Percentiles rank a stretch among this genome's conserved stretches.
phyloP scores from a whole-genome alignment of 2,888 invertebrate species.

The Galerucella calmariensis region DNA sequence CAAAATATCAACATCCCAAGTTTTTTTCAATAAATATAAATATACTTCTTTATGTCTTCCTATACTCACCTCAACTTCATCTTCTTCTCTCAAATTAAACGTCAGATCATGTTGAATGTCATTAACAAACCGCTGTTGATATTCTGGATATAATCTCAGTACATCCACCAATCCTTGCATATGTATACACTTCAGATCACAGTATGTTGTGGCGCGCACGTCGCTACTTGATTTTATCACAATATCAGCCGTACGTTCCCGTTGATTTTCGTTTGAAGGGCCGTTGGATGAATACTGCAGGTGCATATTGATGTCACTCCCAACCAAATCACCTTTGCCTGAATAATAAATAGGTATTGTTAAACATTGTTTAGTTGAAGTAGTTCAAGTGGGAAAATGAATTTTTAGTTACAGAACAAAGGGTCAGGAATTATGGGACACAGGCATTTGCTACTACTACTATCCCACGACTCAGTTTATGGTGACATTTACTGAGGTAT shows the following conservation, averaged over 20 bases:
- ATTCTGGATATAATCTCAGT: conserved; percentile 87
- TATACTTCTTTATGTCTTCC: not conserved
- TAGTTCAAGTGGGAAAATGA: too few relatives aligned
- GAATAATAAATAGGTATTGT: conserved; percentile 21
- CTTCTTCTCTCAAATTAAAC: conserved; percentile 92
- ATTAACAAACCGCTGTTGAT: conserved; percentile 92
- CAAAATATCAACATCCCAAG: too few relatives aligned
- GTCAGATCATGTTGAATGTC: conserved; percentile 96
- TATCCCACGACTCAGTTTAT: too few relatives aligned
- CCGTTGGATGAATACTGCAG: conserved; percentile 72
- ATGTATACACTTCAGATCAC: conserved; percentile 94
- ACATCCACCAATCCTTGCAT: conserved; percentile 92
- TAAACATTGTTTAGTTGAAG: not conserved
- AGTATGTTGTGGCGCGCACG: conserved; percentile 93
- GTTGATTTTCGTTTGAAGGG: conserved; percentile 52
- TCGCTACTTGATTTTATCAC: conserved; percentile 94
- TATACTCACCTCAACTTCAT: conserved; percentile 81
- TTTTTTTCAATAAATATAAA: too few relatives aligned
- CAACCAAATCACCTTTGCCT: conserved; percentile 97
- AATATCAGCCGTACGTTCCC: conserved; percentile 70
- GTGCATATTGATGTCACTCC: conserved; percentile 89
- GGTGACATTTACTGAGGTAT: too few relatives aligned
- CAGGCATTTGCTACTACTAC: too few relatives aligned
- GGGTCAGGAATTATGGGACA: too few relatives aligned
- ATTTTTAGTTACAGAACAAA: too few relatives aligned